phyloP scores from a whole-genome alignment of 2,888 invertebrate species.

The Ecdyonurus torrentis region DNA sequence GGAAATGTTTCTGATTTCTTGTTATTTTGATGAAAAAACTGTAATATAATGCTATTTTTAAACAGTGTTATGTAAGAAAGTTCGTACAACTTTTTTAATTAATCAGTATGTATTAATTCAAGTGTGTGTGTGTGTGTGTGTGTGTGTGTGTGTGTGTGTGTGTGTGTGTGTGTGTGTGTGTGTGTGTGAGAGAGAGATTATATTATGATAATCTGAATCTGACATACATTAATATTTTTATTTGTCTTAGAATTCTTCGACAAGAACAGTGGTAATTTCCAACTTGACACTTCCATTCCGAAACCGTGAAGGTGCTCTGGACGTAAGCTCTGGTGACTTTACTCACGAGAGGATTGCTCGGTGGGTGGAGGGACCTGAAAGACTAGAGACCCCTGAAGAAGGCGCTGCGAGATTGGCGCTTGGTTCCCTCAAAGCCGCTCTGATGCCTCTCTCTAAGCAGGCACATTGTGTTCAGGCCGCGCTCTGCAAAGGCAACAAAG shows the following conservation, averaged over 20 bases:
- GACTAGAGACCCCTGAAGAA: background rate
- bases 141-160: too few relatives aligned
- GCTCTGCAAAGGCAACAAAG: background rate
- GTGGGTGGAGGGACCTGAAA: background rate
- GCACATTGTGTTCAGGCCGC: background rate
- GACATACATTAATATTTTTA: background rate
- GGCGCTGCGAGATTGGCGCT: slow-evolving; percentile 1
- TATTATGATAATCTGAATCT: too few relatives aligned
- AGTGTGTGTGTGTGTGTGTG: too few relatives aligned
- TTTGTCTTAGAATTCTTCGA: background rate
- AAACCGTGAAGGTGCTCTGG: background rate
- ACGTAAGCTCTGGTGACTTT: background rate
- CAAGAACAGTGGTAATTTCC: slow-evolving; percentile 1
- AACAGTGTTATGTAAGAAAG: too few relatives aligned
- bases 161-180: too few relatives aligned
- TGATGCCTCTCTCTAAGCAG: background rate
- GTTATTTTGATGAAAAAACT: too few relatives aligned
- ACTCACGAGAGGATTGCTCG: background rate
- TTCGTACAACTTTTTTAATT: too few relatives aligned
- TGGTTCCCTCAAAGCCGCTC: background rate
- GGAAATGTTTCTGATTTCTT: too few relatives aligned
- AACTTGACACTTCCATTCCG: background rate
- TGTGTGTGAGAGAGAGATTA: too few relatives aligned
- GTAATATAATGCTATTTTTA: too few relatives aligned
- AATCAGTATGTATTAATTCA: too few relatives aligned